These are phyloP conservation scores for Apodemia zela DNA, from an alignment of 2,888 invertebrate genomes.

Conservation along the genomic window DNA sequence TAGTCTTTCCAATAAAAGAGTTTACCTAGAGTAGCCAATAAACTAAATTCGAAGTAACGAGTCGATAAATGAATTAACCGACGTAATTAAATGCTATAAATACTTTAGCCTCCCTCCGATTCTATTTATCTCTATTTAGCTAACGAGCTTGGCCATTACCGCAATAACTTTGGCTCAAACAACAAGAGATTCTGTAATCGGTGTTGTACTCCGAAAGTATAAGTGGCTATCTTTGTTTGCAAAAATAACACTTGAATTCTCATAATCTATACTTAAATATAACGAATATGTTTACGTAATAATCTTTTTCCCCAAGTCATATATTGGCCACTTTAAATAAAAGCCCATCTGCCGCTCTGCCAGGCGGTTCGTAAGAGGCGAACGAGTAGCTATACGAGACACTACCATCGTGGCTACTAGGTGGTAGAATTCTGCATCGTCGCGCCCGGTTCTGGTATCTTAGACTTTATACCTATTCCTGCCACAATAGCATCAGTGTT, in stretches of 20 bases:
- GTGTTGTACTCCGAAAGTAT: conserved; percentile 1
- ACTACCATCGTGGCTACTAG: no score
- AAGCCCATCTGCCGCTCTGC: no score
- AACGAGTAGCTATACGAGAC: no score
- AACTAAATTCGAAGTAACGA: conserved; percentile 8
- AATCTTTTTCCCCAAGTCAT: no score
- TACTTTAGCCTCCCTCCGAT: conserved; percentile 5
- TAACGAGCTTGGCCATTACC: conserved; percentile 13
- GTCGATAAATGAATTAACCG: conserved; percentile 14
- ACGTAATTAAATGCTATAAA: conserved; percentile 12
- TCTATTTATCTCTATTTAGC: conserved; percentile 15
- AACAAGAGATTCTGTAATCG: conserved; percentile 6
- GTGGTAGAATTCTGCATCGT: no score
- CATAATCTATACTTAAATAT: not conserved
- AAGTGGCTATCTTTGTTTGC: not conserved
- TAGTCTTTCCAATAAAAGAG: not conserved
- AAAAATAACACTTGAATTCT: not conserved
- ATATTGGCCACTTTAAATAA: no score
- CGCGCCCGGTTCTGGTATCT: no score
- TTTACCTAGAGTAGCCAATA: not conserved
- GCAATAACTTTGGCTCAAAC: conserved; percentile 3
- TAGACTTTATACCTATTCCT: no score
- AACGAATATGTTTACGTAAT: no score
- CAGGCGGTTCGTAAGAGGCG: no score
- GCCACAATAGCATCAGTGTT: no score